Evolutionary conservation across 2,113 vertebrate species (phyloP).

Genomic region (Phrynosoma blainvillii): DNA sequence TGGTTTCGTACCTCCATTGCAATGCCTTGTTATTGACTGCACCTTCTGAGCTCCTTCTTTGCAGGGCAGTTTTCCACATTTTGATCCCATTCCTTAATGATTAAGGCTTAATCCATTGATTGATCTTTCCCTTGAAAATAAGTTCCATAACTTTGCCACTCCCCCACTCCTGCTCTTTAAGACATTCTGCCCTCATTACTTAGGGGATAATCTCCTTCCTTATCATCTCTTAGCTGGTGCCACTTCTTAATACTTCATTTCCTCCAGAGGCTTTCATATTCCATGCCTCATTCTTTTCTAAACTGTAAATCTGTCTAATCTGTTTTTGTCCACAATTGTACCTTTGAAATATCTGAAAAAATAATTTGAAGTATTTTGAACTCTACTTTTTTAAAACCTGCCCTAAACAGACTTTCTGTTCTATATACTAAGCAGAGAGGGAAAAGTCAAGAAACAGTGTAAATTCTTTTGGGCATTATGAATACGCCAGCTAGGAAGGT

Average conservation of each 20-base stretch:
- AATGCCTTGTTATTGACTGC: background rate
- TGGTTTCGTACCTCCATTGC: background rate
- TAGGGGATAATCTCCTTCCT: conserved; percentile 35
- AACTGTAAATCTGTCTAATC: conserved; percentile 49
- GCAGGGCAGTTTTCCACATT: background rate
- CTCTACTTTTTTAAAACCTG: conserved; percentile 6
- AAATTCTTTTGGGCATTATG: background rate
- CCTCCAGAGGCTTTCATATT: conserved; percentile 43
- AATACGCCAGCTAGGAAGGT: conserved; percentile 21
- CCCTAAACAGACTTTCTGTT: conserved; percentile 29
- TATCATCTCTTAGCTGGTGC: conserved; percentile 12
- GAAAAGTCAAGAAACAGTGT: conserved; percentile 34
- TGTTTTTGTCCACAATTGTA: conserved; percentile 26
- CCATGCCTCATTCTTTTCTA: conserved; percentile 46
- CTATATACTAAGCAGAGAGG: conserved; percentile 19
- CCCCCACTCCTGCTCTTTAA: background rate
- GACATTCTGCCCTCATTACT: conserved; percentile 19
- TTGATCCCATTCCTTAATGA: background rate
- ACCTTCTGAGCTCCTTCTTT: conserved; percentile 5
- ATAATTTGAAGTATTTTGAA: conserved; percentile 33
- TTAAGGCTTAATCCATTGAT: background rate
- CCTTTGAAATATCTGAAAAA: background rate
- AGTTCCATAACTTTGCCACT: background rate
- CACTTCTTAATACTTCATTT: conserved; percentile 12
- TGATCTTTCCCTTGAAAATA: background rate